Evolutionary conservation across 2,888 invertebrate genomes (phyloP).

Genomic region (Cryptus armator): DNA sequence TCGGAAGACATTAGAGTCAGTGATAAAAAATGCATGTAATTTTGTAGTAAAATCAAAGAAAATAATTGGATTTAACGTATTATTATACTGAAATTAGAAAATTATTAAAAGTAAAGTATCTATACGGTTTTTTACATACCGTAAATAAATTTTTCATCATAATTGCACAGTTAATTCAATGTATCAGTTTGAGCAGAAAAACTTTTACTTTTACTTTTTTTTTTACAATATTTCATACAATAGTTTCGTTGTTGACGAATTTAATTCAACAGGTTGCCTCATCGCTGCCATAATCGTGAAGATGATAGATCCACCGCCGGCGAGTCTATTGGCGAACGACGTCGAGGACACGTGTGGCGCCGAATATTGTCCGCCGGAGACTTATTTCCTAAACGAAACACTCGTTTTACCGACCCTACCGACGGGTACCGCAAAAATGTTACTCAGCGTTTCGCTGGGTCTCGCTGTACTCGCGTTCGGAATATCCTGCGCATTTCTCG

Average conservation of each 20-base stretch:
- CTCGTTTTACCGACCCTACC: constrained; percentile 76
- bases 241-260: not conserved
- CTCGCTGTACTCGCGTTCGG: constrained; percentile 80
- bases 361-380: constrained; percentile 81
- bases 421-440: constrained; percentile 76
- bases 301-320: constrained; percentile 75
- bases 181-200: too few species aligned
- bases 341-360: constrained; percentile 80
- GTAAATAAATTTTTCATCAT: too few species aligned
- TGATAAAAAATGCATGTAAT: too few species aligned
- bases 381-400: constrained; percentile 78
- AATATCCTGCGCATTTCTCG: constrained; percentile 82
- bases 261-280: constrained; percentile 76
- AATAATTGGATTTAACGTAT: too few species aligned
- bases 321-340: constrained; percentile 71
- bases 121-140: too few species aligned
- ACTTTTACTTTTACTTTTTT: too few species aligned
- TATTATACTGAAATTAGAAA: too few species aligned
- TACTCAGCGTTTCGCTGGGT: constrained; percentile 81
- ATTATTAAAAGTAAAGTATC: too few species aligned
- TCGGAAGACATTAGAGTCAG: too few species aligned
- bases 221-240: not conserved
- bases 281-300: constrained; percentile 79
- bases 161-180: too few species aligned
- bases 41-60: too few species aligned